These are phyloP conservation scores for Galemys pyrenaicus DNA, from an alignment of 2,113 vertebrate species.

Conservation along the genomic window DNA sequence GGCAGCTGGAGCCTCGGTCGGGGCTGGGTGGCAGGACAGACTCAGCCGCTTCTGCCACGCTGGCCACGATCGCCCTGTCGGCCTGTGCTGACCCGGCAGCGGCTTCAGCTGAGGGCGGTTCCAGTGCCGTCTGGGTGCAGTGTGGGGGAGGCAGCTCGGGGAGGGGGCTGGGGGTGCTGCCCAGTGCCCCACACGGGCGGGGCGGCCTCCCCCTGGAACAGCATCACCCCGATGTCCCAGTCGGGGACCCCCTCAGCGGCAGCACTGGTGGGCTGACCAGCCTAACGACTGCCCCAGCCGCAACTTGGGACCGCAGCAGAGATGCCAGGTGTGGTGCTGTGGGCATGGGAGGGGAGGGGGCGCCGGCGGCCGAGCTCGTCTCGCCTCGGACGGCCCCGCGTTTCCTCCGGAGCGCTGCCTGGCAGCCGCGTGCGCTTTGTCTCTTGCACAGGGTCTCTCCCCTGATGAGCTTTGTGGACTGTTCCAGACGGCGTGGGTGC, in stretches of 20 bases:
- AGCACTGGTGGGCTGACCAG: too few relatives aligned
- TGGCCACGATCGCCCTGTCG: background rate
- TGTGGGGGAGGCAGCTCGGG: too few relatives aligned
- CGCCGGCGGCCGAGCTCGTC: fast-evolving
- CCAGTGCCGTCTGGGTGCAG: too few relatives aligned
- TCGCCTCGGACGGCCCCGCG: background rate
- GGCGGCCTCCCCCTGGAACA: background rate
- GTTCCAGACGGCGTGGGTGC: constrained; percentile 49
- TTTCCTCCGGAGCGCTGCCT: background rate
- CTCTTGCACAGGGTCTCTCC: constrained; percentile 19
- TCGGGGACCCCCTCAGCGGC: too few relatives aligned
- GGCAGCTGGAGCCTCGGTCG: too few relatives aligned
- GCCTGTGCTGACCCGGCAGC: too few relatives aligned
- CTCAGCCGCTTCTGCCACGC: background rate
- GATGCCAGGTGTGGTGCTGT: background rate
- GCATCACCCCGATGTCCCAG: background rate
- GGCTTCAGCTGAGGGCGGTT: background rate
- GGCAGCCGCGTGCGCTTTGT: background rate
- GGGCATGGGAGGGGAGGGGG: fast-evolving
- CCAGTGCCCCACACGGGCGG: fast-evolving
- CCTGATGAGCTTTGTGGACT: constrained; percentile 58
- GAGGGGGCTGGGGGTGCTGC: background rate
- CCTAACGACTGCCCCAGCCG: background rate
- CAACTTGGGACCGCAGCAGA: background rate
- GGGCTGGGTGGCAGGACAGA: background rate